Percentiles rank a stretch among this genome's conserved stretches.
These are phyloP conservation scores for Mellilla xanthometata DNA, from an alignment of 2,888 invertebrate species.

Conservation along the genomic window DNA sequence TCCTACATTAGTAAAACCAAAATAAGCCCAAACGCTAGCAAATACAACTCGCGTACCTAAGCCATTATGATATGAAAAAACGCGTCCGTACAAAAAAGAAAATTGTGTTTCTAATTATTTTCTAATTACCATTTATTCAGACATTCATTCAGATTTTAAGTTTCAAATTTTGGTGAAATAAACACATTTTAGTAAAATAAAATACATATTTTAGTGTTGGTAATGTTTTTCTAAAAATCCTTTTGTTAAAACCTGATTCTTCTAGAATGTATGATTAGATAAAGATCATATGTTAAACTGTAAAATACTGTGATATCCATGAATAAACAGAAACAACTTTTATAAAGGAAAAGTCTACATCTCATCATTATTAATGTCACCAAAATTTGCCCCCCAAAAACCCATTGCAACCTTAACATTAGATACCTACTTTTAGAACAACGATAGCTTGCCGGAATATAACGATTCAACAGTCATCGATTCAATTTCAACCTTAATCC, in stretches of 20 bases:
- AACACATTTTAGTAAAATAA: no score
- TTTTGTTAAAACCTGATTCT: no score
- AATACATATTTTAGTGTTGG: no score
- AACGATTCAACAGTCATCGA: conserved; percentile 17
- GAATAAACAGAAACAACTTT: no score
- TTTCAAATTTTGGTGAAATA: no score
- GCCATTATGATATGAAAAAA: conserved; percentile 66
- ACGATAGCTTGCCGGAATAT: conserved; percentile 47
- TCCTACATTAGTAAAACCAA: conserved; percentile 3
- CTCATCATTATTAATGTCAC: no score
- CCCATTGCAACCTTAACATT: conserved; percentile 23
- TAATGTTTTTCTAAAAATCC: no score
- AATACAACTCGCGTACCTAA: conserved; percentile 44
- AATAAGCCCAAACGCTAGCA: conserved; percentile 11
- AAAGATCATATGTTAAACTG: no score
- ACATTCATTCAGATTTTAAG: conserved; percentile 16
- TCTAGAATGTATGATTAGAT: no score
- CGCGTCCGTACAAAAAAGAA: conserved; percentile 51
- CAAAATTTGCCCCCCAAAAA: no score
- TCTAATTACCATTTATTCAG: conserved; percentile 5
- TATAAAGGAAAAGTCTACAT: conserved; percentile 8
- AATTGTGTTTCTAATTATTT: conserved; percentile 3
- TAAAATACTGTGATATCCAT: no score
- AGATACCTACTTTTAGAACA: conserved; percentile 53
- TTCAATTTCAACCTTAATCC: conserved; percentile 17